Evolutionary conservation across 2,113 vertebrate genomes (phyloP), one percentile per base, ranked within the genome.

Genomic region (Rhizomys pruinosus): DNA sequence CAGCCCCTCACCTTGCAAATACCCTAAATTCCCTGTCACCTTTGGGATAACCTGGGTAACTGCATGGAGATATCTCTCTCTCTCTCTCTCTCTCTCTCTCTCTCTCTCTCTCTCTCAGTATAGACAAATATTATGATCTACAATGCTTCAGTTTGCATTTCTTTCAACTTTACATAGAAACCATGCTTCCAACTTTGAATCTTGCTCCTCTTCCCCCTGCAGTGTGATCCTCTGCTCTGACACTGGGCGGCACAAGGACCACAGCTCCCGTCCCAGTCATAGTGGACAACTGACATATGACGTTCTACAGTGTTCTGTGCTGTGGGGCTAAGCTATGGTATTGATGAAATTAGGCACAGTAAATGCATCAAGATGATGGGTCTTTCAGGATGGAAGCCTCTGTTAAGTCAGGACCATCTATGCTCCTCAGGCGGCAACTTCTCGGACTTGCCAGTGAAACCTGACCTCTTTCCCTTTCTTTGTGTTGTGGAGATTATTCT

Each of bases 81-180:
- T 17, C 39, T 59, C 84, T 29, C 8, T 73, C 13, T 1, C 37
- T 37, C 0, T 7, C n/a, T n/a, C n/a, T n/a, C n/a, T n/a, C n/a
- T n/a, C n/a, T n/a, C n/a, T n/a, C n/a, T n/a, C n/a, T 57, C 59
- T 84, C 29, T 15, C 44, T 25, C 74, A 64, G 57, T 25, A 1
- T 7, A 22, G 23, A 57, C 44, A 29, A 8, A 29, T 10, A 22
- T 42, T 42, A 66, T 52, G 64, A 59, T 37, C 13, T 29, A n/a
- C 4, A 0, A 17, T 22, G 12, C 7, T 9, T 77, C 32, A 5
- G 4, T 61, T 22, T 34, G 11, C 6, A 4, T 27, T 3, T 44
- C 19, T 39, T 81, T 25, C 42, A 52, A 2, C 13, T 34, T 20
- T 73, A 32, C 22, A 42, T 4, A 76, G 34, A 63, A 37, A 32